Evolutionary conservation across 2,113 vertebrate species (phyloP), one percentile per base, ranked within the genome.

Genomic region (Eulemur macaco): DNA sequence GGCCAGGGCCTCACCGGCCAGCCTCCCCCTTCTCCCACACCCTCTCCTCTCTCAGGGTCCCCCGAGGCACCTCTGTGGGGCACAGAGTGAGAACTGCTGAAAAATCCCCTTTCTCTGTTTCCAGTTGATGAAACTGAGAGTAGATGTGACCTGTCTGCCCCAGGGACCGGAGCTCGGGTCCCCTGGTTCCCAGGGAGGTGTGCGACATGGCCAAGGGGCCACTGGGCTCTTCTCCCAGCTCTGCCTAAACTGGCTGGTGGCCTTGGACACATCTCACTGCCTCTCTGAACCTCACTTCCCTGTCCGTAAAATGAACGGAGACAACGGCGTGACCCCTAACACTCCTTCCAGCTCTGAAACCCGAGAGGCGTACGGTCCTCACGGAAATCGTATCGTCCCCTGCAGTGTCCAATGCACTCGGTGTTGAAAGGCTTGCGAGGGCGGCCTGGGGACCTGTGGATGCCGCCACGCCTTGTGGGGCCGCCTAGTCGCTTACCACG

Each of bases 201-300:
- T 2, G 2, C 47, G 13, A 1, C n/a, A 0, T 31, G n/a, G 73
- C 20, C 6, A 0, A 37, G 50, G 8, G 10, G 18, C 1, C 4
- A 6, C 14, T 17, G 54, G 25, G 27, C 6, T 37, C 39, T 8
- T 58, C 45, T 27, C 56, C 54, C 54, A 25, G 47, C 54, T 86
- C n/a, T 50, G 74, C 31, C 0, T 34, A 18, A 17, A 29, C 25
- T 21, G 87, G 47, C 76, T 29, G 39, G 25, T 68, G 31, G 29
- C 47, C 82, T 60, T 42, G 34, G 64, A 23, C 21, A 11, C 45
- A 18, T 47, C 60, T 60, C 56, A 3, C 31, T 7, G 6, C 56
- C n/a, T 90, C 68, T 93, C 50, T 45, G 52, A 60, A 85, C 31
- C 50, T 50, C 52, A 50, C 18, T 52, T 45, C 76, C 78, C 47